Percentiles rank a stretch among this genome's conserved stretches.
Conservation (phyloP, 2,113 vertebrate species). For the Atrichornis clamosus region DNA sequence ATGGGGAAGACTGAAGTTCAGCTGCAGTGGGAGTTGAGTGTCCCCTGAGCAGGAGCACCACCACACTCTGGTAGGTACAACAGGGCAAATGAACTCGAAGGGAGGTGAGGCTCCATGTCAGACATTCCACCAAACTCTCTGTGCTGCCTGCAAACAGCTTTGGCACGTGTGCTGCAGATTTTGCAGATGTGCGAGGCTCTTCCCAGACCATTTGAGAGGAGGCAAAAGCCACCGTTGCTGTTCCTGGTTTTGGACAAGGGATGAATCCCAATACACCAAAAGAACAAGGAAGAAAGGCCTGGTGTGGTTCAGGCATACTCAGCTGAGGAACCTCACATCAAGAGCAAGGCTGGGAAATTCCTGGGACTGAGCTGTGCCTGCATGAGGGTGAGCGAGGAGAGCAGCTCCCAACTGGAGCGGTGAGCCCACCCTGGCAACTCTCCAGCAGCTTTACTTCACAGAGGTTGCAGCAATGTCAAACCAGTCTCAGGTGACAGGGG, state of each 20-base stretch:
- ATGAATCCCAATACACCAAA: background rate
- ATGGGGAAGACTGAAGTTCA: background rate
- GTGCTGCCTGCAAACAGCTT: background rate
- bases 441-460: background rate
- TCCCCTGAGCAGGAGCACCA: background rate
- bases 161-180: background rate
- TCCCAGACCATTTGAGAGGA: background rate
- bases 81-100: background rate
- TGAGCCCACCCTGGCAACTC: background rate
- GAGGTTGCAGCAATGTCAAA: background rate
- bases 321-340: background rate
- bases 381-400: background rate
- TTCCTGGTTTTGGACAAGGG: background rate
- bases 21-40: fast-evolving
- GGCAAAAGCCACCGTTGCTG: background rate
- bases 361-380: background rate
- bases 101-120: background rate
- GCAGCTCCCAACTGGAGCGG: background rate
- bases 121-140: background rate
- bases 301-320: background rate
- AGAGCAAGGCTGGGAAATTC: background rate
- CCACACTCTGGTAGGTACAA: background rate
- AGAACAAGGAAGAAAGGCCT: background rate
- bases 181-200: background rate
- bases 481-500: background rate